These are phyloP conservation scores for Polymixis lichenea DNA, from an alignment of 2,888 invertebrate species.

Conservation along the genomic window DNA sequence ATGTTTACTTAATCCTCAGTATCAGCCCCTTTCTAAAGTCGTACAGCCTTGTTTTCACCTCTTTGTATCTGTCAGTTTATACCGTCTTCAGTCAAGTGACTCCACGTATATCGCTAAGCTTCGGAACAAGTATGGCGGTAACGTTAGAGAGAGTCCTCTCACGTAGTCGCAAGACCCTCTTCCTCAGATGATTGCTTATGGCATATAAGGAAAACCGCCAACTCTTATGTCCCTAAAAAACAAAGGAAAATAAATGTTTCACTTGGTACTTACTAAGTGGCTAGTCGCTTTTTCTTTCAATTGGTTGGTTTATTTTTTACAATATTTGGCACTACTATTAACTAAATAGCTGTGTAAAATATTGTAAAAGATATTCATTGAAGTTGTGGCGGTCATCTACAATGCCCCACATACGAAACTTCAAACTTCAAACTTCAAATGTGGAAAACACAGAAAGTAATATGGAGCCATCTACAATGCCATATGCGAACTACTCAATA, in stretches of 20 bases:
- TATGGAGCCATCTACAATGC: too few relatives aligned
- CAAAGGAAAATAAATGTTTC: constrained; percentile 31
- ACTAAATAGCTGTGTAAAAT: too few relatives aligned
- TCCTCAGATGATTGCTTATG: constrained; percentile 72
- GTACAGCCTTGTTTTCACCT: constrained; percentile 1
- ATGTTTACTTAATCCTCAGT: neutral
- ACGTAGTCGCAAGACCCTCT: constrained; percentile 59
- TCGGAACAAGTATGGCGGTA: constrained; percentile 18
- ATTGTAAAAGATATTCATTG: too few relatives aligned
- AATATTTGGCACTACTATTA: too few relatives aligned
- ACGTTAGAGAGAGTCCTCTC: constrained; percentile 52
- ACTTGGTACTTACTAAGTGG: neutral
- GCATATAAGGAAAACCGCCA: constrained; percentile 64
- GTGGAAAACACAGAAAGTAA: too few relatives aligned
- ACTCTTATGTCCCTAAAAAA: constrained; percentile 53
- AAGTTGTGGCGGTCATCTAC: too few relatives aligned
- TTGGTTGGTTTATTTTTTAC: neutral
- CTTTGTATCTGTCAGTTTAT: constrained; percentile 19
- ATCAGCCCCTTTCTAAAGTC: neutral
- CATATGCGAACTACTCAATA: too few relatives aligned
- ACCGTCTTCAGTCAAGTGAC: constrained; percentile 41
- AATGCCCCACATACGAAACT: too few relatives aligned
- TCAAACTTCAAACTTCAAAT: too few relatives aligned
- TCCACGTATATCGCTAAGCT: constrained; percentile 25
- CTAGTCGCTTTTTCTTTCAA: neutral